phyloP scores from a whole-genome alignment of 2,113 vertebrate genomes.

The Phyllopteryx taeniolatus region DNA sequence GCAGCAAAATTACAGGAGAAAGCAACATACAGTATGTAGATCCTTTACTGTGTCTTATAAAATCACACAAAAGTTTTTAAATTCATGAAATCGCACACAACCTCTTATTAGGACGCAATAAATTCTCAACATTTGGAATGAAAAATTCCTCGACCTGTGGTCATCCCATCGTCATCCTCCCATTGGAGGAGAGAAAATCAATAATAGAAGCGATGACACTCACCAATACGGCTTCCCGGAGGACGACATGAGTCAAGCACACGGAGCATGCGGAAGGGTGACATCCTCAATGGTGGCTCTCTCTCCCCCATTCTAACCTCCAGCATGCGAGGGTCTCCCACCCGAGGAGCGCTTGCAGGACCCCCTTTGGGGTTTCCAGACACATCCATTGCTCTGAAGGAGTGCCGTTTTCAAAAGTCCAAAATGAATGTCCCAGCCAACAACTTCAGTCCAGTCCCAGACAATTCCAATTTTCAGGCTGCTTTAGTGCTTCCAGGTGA shows the following conservation, averaged over 20 bases:
- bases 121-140: background rate
- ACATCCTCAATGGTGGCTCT: slow-evolving; percentile 62
- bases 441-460: slow-evolving; percentile 10
- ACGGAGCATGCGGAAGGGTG: slow-evolving; percentile 73
- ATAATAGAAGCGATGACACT: slow-evolving; percentile 38
- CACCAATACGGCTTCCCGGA: slow-evolving; percentile 69
- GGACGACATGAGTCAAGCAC: slow-evolving; percentile 69
- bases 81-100: background rate
- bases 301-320: slow-evolving; percentile 57
- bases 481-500: slow-evolving; percentile 7
- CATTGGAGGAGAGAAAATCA: background rate
- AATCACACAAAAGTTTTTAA: background rate
- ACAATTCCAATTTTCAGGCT: slow-evolving; percentile 16
- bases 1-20: background rate
- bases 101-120: background rate
- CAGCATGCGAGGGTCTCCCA: slow-evolving; percentile 42
- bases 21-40: background rate
- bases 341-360: slow-evolving; percentile 27
- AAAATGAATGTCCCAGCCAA: slow-evolving; percentile 3
- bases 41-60: background rate
- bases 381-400: slow-evolving; percentile 39
- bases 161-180: background rate
- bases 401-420: slow-evolving; percentile 16
- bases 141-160: background rate
- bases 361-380: slow-evolving; percentile 47